A percentile compares a stretch with the other conserved stretches of the same genome.
Evolutionary conservation across 2,888 invertebrate genomes (phyloP).

Genomic region (Dorcus hopei): DNA sequence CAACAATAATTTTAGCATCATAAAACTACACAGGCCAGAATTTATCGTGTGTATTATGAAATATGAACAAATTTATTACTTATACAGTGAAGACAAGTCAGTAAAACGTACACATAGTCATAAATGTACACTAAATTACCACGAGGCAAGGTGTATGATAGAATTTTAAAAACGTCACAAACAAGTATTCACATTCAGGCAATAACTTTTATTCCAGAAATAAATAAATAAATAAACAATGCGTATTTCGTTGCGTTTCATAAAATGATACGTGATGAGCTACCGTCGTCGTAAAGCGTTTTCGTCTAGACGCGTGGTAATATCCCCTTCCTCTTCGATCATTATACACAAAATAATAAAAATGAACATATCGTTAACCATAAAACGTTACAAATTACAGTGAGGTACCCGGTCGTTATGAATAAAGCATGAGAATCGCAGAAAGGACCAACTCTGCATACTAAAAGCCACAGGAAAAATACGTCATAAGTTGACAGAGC

Average conservation of each 20-base stretch:
- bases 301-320: constrained; percentile 32
- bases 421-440: constrained; percentile 45
- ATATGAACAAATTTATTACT: too few relatives aligned
- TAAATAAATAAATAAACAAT: not conserved
- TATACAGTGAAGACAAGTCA: too few relatives aligned
- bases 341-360: constrained; percentile 38
- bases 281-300: constrained; percentile 22
- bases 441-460: constrained; percentile 34
- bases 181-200: too few relatives aligned
- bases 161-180: too few relatives aligned
- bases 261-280: constrained; percentile 18
- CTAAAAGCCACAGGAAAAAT: constrained; percentile 38
- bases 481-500: constrained; percentile 36
- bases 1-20: too few relatives aligned
- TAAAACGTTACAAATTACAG: constrained; percentile 48
- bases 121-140: too few relatives aligned
- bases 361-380: constrained; percentile 41
- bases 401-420: constrained; percentile 38
- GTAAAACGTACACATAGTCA: too few relatives aligned
- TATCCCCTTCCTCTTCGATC: constrained; percentile 30
- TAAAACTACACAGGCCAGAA: too few relatives aligned
- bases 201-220: too few relatives aligned
- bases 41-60: too few relatives aligned
- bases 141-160: too few relatives aligned
- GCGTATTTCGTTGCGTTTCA: not conserved